Conservation (phyloP, 1,140 invertebrate species). For the Drosophila paulistorum region DNA sequence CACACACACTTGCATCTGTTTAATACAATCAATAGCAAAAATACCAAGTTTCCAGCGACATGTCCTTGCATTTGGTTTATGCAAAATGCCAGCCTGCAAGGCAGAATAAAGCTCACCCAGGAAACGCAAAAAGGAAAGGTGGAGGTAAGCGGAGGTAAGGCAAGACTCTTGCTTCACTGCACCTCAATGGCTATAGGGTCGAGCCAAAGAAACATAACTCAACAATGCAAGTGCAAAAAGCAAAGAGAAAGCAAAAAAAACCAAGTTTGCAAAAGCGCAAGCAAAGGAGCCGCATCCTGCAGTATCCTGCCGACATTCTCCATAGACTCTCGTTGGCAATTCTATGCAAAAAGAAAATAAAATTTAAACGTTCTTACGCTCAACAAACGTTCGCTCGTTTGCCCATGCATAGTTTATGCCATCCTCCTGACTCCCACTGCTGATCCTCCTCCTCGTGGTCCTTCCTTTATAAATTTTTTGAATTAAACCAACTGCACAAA, state of each 20-base stretch:
- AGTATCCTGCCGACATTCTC: neutral
- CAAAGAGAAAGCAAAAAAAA: neutral
- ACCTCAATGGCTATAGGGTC: constrained; percentile 50
- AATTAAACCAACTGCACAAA: constrained; percentile 66
- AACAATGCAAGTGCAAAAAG: constrained; percentile 55
- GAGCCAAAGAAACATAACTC: constrained; percentile 68
- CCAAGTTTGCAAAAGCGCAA: constrained; percentile 32
- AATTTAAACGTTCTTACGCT: constrained; percentile 54
- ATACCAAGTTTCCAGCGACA: constrained; percentile 22
- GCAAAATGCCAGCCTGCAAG: constrained; percentile 50
- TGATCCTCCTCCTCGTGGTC: neutral
- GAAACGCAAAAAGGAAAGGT: neutral
- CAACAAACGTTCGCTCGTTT: constrained; percentile 37
- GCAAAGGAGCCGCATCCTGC: constrained; percentile 44
- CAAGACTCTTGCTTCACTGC: constrained; percentile 54
- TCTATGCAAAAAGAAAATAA: constrained; percentile 29
- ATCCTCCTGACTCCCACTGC: neutral
- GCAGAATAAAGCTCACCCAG: constrained; percentile 54
- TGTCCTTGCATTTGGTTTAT: constrained; percentile 69
- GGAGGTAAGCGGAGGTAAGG: neutral
- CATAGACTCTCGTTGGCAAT: neutral
- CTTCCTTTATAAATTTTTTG: constrained; percentile 36
- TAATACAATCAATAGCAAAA: constrained; percentile 1
- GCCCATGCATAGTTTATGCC: constrained; percentile 57
- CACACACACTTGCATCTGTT: constrained; percentile 30